Base-by-base conservation (phyloP, 2,113 vertebrate genomes). In the Promerops cafer region DNA sequence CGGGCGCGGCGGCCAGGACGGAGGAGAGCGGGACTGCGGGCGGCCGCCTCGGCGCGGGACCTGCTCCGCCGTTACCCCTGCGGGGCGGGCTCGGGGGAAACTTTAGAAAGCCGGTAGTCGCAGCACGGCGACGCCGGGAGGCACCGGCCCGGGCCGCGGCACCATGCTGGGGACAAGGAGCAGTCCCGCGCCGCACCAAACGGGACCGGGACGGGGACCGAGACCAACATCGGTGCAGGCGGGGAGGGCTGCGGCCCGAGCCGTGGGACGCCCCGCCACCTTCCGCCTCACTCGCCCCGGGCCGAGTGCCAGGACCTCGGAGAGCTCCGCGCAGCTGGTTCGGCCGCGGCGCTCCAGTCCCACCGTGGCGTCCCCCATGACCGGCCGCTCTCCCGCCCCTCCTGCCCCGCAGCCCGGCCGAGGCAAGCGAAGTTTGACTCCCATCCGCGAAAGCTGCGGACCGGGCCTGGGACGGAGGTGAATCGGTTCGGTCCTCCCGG, bases 301-400 rank as follows among this genome's bases (percentile, higher is more conserved):
- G 63, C 49, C 54, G 19, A 53, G 42, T 76, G 92, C 89, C 93
- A 94, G 95, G 59, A 94, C 93, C 93, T 93, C 90, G 95, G 95
- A 96, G 75, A 94, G 95, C 95, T 94, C 95, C 92, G 66, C 18
- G n/a, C 33, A 27, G 33, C 68, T 2, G 21, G 10, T 21, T 17
- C 19, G 37, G 56, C 40, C 13, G 24, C 56, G 31, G 40, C 44
- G 35, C 49, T 40, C 40, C 31, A 7, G 20, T 31, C 39, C 27
- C 22, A 9, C 79, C 39, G 12, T 1, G 44, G n/a, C 26, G 35
- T 18, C 13, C 11, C 28, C 30, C 28, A 2, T 2, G 33, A 9
- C 5, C 53, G 10, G 65, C 27, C 23, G 44, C 64, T 33, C 45
- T 44, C 24, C n/a, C 28, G 28, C 45, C 31, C 4, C 42, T 45